phyloP scores from a whole-genome alignment of 2,113 vertebrate species.

The Sinocyclocheilus rhinocerous region DNA sequence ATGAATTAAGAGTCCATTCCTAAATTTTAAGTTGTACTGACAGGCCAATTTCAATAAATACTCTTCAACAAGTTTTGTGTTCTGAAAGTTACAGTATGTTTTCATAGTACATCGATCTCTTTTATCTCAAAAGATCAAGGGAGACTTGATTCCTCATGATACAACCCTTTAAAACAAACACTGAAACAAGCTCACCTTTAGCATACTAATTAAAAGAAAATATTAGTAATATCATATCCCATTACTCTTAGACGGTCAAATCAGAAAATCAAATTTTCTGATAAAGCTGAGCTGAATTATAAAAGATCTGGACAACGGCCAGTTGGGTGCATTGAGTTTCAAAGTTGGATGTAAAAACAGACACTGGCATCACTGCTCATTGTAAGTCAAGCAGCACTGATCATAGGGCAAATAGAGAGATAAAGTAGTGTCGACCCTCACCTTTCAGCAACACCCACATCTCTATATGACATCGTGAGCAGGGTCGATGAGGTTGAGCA shows the following conservation, averaged over 20 bases:
- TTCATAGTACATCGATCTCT: not conserved
- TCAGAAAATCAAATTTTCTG: not conserved
- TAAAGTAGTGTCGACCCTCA: not conserved
- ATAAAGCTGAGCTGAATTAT: not conserved
- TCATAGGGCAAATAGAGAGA: slow-evolving; percentile 13
- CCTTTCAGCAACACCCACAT: slow-evolving; percentile 59
- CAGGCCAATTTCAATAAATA: not conserved
- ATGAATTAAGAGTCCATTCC: not conserved
- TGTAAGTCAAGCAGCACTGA: slow-evolving; percentile 21
- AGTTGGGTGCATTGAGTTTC: not conserved
- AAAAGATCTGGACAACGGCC: not conserved
- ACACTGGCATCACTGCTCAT: slow-evolving; percentile 18
- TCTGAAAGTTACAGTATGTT: slow-evolving; percentile 3
- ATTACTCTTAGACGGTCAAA: not conserved
- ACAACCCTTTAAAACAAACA: not conserved
- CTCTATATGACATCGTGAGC: slow-evolving; percentile 62
- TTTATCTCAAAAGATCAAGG: not conserved
- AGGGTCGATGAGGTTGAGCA: slow-evolving; percentile 76
- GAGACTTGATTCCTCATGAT: not conserved
- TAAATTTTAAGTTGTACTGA: not conserved
- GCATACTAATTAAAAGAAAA: not conserved
- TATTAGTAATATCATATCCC: not conserved
- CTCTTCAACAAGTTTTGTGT: not conserved
- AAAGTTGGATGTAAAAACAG: not conserved
- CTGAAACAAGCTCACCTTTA: not conserved